phyloP scores from a whole-genome alignment of 2,113 vertebrate genomes.

The Mellivora capensis region DNA sequence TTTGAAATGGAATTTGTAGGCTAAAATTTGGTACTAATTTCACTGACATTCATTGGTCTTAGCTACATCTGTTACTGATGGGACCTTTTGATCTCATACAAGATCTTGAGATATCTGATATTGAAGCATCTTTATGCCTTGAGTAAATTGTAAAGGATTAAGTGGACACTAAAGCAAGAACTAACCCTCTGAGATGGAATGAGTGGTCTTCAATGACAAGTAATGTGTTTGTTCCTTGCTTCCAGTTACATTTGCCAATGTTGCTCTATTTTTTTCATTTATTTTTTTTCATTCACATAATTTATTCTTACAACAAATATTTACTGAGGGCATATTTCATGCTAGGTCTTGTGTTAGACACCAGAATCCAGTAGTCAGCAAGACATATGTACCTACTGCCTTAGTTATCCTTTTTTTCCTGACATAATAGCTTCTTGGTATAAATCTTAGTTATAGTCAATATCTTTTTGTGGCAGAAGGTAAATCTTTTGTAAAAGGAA shows the following conservation, averaged over 20 bases:
- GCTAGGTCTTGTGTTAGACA: neutral
- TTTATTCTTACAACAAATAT: neutral
- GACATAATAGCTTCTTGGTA: neutral
- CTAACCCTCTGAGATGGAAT: neutral
- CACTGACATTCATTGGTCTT: neutral
- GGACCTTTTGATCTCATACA: neutral
- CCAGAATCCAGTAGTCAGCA: neutral
- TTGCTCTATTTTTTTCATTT: neutral
- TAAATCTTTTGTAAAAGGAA: slow-evolving; percentile 21
- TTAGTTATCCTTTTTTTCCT: slow-evolving; percentile 8
- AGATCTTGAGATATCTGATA: neutral
- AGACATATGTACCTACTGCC: neutral
- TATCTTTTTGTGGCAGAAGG: neutral
- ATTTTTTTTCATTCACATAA: neutral
- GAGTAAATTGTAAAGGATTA: neutral
- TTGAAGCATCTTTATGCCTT: neutral
- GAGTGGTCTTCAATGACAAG: neutral
- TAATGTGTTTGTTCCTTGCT: neutral
- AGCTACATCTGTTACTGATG: neutral
- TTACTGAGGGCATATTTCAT: neutral
- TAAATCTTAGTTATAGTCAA: neutral
- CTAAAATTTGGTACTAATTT: slow-evolving; percentile 32
- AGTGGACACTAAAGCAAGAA: neutral
- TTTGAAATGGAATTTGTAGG: slow-evolving; percentile 13
- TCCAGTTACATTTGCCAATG: neutral